phyloP scores from a whole-genome alignment of 2,888 invertebrate genomes.

The Lasioglossum oenotherae region DNA sequence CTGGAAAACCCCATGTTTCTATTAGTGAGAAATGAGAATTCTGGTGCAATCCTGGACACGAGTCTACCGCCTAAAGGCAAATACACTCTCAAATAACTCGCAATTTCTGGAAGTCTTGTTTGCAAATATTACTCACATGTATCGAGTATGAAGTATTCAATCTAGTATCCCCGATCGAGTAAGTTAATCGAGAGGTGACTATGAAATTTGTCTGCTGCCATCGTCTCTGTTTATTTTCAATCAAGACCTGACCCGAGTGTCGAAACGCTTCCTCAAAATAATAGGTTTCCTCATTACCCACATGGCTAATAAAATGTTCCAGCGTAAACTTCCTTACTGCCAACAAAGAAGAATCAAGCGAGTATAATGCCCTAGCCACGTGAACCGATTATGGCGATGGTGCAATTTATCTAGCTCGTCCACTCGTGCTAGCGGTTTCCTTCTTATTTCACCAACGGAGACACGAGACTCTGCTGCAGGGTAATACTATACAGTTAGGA shows the following conservation, averaged over 20 bases:
- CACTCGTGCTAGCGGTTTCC: neutral
- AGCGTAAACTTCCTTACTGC: neutral
- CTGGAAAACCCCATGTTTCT: too few relatives aligned
- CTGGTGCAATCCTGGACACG: too few relatives aligned
- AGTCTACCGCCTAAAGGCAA: too few relatives aligned
- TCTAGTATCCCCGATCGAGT: neutral
- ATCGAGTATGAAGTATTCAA: neutral
- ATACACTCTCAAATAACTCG: too few relatives aligned
- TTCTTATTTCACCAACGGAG: neutral
- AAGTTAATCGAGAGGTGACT: neutral
- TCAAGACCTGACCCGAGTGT: neutral
- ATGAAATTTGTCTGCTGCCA: neutral
- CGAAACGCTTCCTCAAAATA: neutral
- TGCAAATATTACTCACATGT: neutral
- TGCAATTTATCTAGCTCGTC: conserved; percentile 4
- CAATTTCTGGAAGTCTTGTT: neutral
- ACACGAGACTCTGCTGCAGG: neutral
- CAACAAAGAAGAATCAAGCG: conserved; percentile 4
- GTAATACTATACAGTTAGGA: neutral
- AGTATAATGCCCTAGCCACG: neutral
- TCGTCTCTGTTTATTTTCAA: neutral
- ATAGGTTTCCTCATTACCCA: neutral
- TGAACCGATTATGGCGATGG: conserved; percentile 7
- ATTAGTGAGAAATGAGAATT: too few relatives aligned
- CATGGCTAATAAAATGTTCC: neutral